Conservation (phyloP, 2,113 vertebrate genomes). For the Sinocyclocheilus maitianheensis region DNA sequence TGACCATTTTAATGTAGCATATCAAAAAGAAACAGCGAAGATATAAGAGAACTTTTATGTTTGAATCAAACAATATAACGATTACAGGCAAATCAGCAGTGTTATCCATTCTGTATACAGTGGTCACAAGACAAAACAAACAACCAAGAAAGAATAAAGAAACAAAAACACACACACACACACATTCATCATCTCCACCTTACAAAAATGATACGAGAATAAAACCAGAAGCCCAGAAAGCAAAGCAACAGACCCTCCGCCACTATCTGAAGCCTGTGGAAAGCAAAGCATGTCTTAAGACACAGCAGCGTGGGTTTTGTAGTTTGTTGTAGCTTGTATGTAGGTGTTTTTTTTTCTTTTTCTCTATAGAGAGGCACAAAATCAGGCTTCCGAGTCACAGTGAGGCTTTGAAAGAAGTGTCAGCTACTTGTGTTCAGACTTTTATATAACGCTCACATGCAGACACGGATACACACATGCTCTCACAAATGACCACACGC, state of each 20-base stretch:
- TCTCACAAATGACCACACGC: slow-evolving; percentile 7
- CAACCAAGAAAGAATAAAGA: neutral
- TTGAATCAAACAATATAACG: slow-evolving; percentile 47
- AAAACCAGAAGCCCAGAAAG: slow-evolving; percentile 48
- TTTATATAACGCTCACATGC: slow-evolving; percentile 41
- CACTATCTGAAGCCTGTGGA: slow-evolving; percentile 26
- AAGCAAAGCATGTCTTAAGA: slow-evolving; percentile 31
- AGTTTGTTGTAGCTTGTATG: slow-evolving; percentile 26
- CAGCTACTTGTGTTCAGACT: slow-evolving; percentile 58
- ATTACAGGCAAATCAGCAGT: slow-evolving; percentile 48
- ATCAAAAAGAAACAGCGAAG: slow-evolving; percentile 41
- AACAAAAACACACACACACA: neutral
- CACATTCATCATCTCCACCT: slow-evolving; percentile 21
- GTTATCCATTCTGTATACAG: slow-evolving; percentile 39
- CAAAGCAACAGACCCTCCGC: slow-evolving; percentile 44
- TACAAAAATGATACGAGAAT: slow-evolving; percentile 12
- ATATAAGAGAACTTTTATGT: slow-evolving; percentile 45
- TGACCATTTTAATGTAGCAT: neutral
- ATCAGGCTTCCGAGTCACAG: slow-evolving; percentile 61
- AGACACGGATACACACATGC: slow-evolving; percentile 2
- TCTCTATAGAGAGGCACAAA: slow-evolving; percentile 60
- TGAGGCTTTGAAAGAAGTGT: slow-evolving; percentile 60
- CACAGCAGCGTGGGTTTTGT: slow-evolving; percentile 42
- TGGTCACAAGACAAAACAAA: slow-evolving; percentile 33
- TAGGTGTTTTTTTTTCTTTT: slow-evolving; percentile 32